A percentile compares a stretch with the other conserved stretches of the same genome.
These are phyloP conservation scores for Vulpes vulpes DNA, from an alignment of 2,113 vertebrate genomes.

Conservation along the genomic window DNA sequence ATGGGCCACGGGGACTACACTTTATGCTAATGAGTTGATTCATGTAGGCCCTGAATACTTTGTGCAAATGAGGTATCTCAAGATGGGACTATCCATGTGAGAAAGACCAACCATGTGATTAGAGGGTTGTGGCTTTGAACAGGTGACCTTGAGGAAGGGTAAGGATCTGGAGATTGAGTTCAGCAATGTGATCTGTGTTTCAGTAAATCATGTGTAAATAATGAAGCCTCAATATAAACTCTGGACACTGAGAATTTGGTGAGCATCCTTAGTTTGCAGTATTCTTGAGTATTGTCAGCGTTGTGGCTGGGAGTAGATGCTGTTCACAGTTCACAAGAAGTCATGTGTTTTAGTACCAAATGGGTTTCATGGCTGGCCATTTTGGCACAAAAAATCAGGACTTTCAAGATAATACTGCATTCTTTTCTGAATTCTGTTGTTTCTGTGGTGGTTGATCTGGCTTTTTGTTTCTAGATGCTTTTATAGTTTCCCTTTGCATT, in stretches of 20 bases:
- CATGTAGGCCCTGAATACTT: background rate
- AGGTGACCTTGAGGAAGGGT: background rate
- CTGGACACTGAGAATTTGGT: background rate
- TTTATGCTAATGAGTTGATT: background rate
- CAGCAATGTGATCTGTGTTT: background rate
- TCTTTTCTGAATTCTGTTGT: background rate
- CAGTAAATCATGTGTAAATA: background rate
- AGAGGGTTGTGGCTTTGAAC: background rate
- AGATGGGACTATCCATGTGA: background rate
- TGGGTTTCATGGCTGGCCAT: background rate
- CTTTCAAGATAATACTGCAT: background rate
- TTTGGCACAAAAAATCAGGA: background rate
- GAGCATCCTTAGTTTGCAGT: background rate
- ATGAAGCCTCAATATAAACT: background rate
- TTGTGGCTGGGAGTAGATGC: background rate
- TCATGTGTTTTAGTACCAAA: background rate
- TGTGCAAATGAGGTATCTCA: background rate
- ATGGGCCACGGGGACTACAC: background rate
- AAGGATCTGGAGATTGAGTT: background rate
- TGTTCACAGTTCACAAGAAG: background rate
- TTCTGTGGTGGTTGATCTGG: background rate
- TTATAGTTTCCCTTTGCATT: background rate
- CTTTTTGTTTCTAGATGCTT: background rate
- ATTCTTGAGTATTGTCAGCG: background rate
- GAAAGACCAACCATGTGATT: background rate